phyloP scores from a whole-genome alignment of 2,888 invertebrate genomes.

The Sarcophaga rosellei region DNA sequence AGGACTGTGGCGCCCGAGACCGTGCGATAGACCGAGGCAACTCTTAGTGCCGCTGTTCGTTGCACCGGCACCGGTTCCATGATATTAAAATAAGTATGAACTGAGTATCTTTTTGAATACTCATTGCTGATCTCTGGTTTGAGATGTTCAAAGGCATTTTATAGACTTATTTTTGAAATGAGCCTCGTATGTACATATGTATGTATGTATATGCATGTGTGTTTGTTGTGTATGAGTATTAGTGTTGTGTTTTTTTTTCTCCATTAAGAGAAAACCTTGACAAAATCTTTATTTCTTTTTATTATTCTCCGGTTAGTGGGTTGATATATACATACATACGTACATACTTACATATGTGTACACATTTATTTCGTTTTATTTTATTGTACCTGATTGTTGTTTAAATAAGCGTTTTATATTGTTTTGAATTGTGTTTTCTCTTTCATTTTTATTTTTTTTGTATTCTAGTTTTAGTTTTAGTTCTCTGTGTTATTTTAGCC shows the following conservation, averaged over 20 bases:
- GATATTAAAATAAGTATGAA: no score
- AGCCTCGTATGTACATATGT: no score
- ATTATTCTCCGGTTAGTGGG: not conserved
- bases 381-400: conserved; percentile 13
- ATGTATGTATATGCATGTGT: not conserved
- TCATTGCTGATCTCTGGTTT: no score
- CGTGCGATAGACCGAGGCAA: no score
- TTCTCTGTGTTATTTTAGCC: not conserved
- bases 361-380: not conserved
- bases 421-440: not conserved
- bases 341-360: not conserved
- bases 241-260: not conserved
- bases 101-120: no score
- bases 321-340: not conserved
- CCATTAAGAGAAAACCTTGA: conserved; percentile 18
- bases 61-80: no score
- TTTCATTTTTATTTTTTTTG: not conserved
- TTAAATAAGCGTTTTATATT: conserved; percentile 15
- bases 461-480: not conserved
- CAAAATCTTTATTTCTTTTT: conserved; percentile 1
- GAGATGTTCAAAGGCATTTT: no score
- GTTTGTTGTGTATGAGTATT: not conserved
- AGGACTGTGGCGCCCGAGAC: no score
- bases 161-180: no score
- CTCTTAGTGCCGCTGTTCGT: no score